These are phyloP conservation scores for Timema cristinae DNA, from an alignment of 2,888 invertebrate genomes.

Conservation along the genomic window DNA sequence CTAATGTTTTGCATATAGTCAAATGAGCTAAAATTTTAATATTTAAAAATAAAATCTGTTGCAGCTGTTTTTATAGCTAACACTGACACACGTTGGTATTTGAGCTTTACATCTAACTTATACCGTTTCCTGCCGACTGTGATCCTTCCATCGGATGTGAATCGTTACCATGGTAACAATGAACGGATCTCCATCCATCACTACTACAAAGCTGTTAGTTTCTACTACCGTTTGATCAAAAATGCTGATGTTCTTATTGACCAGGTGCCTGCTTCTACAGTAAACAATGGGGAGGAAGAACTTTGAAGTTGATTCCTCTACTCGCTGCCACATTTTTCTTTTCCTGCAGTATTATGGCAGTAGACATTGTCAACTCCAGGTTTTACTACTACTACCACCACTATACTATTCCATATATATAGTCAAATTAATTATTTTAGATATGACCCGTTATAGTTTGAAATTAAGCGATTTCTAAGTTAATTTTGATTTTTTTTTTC, in stretches of 20 bases:
- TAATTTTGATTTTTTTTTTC: too few species aligned
- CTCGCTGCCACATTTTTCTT: too few species aligned
- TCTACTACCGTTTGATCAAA: constrained; percentile 46
- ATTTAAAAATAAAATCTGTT: constrained; percentile 14
- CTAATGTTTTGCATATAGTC: background rate
- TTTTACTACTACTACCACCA: too few species aligned
- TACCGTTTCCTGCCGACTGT: constrained; percentile 47
- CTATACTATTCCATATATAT: too few species aligned
- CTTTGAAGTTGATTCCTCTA: constrained; percentile 17
- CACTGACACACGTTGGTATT: constrained; percentile 49
- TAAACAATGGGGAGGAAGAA: constrained; percentile 28
- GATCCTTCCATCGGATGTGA: constrained; percentile 38
- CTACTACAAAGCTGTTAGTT: constrained; percentile 46
- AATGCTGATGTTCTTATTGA: constrained; percentile 41
- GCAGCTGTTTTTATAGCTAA: constrained; percentile 42
- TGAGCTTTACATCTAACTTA: constrained; percentile 43
- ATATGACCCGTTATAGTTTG: too few species aligned
- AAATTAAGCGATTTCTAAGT: too few species aligned
- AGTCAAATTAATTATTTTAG: too few species aligned
- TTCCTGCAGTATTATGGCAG: too few species aligned
- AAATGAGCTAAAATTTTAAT: background rate
- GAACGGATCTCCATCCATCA: constrained; percentile 47
- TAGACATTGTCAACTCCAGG: too few species aligned
- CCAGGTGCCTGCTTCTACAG: constrained; percentile 29
- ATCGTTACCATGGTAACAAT: constrained; percentile 48